Evolutionary conservation across 2,113 vertebrate species (phyloP).

Genomic region (Antidorcas marsupialis): DNA sequence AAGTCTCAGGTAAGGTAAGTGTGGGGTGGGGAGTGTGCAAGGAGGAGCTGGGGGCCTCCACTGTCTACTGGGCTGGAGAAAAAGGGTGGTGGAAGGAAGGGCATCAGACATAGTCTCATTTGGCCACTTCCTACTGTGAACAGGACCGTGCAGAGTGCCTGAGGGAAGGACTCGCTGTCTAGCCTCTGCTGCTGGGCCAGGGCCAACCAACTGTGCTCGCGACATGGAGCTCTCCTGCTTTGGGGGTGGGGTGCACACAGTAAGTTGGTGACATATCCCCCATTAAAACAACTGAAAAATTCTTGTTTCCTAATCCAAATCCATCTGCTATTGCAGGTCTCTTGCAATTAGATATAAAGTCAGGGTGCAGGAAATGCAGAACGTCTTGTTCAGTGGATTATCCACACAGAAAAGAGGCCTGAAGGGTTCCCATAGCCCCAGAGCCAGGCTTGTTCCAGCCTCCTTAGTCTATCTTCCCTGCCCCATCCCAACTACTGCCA

Average conservation of each 20-base stretch:
- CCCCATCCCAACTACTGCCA: background rate
- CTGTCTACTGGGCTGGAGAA: background rate
- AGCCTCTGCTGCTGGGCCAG: background rate
- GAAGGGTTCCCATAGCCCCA: background rate
- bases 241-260: background rate
- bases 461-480: background rate
- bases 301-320: background rate
- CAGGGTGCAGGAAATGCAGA: background rate
- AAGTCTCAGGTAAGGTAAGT: background rate
- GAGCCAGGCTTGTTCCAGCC: background rate
- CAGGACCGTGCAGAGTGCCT: background rate
- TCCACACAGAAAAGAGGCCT: background rate
- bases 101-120: background rate
- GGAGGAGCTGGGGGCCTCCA: no score
- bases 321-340: background rate
- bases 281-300: background rate
- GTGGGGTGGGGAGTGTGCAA: background rate
- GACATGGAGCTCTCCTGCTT: background rate
- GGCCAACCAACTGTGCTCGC: background rate
- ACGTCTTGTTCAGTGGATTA: no score
- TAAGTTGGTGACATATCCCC: background rate
- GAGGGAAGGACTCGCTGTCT: background rate
- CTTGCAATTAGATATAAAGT: background rate
- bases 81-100: background rate
- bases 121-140: background rate